Base-by-base conservation (phyloP, 2,113 vertebrate genomes). In the Puntigrus tetrazona region DNA sequence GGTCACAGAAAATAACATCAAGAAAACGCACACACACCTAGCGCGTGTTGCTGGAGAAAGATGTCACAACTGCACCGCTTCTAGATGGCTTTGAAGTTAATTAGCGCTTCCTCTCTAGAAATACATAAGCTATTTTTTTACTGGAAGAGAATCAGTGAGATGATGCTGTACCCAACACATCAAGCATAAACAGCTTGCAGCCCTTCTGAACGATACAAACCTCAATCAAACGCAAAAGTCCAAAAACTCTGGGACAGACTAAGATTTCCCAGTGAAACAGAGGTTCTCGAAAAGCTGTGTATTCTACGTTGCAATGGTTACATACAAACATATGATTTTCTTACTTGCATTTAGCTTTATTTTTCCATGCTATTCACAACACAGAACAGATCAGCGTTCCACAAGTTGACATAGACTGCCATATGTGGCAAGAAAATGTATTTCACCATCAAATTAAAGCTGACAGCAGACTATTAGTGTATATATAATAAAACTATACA, bases 11-110 rank as follows among this genome's bases (percentile, higher is more conserved):
- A 18, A 34, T 38, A 61, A 34, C 10, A 16, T 29, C 57, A 65
- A 43, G 7, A 63, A 29, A 43, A n/a, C 10, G 27, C n/a, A 45
- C n/a, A 45, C n/a, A 63, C 34, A 43, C 38, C 38, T 29, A 63
- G 41, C 57, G 45, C 8, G 18, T 27, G 14, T 79, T 41, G 22
- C 75, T 25, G 10, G 75, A 55, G 47, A 16, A n/a, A 78, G 11
- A 41, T 1, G n/a, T 38, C 38, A 72, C 38, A 72, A 43, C 11
- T 41, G 41, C 41, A 14, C 59, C 16, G 45, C 57, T 25, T 22
- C 25, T 27, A 57, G 38, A 34, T 5, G 11, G 59, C 78, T 65
- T 88, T 91, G 83, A 88, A 82, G 82, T 84, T 88, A 87, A 91
- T 87, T 85, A 83, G 83, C 34, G 36, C 74, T 78, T 65, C 65